Percentiles rank a stretch among this genome's conserved stretches.
Evolutionary conservation across 2,888 invertebrate genomes (phyloP).

Genomic region (Thecophora atra): DNA sequence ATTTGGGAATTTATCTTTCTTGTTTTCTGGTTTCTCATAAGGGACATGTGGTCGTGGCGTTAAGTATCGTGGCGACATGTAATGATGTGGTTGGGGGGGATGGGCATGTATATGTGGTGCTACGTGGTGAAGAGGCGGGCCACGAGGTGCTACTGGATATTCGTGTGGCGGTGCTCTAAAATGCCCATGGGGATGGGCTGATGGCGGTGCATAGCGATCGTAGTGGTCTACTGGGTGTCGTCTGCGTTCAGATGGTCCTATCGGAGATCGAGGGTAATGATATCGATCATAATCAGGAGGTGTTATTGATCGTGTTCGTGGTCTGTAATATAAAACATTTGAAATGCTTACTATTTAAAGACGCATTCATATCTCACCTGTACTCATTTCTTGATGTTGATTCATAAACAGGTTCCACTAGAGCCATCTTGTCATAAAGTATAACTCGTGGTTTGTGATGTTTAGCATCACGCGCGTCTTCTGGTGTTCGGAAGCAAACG

Average conservation of each 20-base stretch:
- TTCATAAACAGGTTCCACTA: slow-evolving; percentile 94
- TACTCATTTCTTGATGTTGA: slow-evolving; percentile 76
- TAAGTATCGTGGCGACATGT: slow-evolving; percentile 66
- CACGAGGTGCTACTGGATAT: slow-evolving; percentile 68
- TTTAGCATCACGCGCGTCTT: slow-evolving; percentile 94
- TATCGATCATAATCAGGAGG: slow-evolving; percentile 72
- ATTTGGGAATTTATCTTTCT: slow-evolving; percentile 96
- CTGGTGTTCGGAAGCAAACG: slow-evolving; percentile 91
- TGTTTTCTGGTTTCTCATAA: slow-evolving; percentile 84
- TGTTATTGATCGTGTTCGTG: slow-evolving; percentile 78
- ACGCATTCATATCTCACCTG: slow-evolving; percentile 49
- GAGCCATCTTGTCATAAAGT: slow-evolving; percentile 91
- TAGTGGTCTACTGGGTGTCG: slow-evolving; percentile 71
- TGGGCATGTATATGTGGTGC: slow-evolving; percentile 73
- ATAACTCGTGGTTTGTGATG: slow-evolving; percentile 91
- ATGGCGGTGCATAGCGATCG: slow-evolving; percentile 82
- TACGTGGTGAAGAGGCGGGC: slow-evolving; percentile 66
- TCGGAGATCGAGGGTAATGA: slow-evolving; percentile 82
- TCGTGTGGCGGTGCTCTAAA: slow-evolving; percentile 81
- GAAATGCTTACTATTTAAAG: not conserved
- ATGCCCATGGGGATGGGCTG: slow-evolving; percentile 72
- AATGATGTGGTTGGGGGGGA: slow-evolving; percentile 61
- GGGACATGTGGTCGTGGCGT: slow-evolving; percentile 70
- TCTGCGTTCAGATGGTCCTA: slow-evolving; percentile 75
- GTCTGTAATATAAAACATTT: slow-evolving; percentile 49